phyloP scores from a whole-genome alignment of 2,113 vertebrate species.

The Eublepharis macularius region DNA sequence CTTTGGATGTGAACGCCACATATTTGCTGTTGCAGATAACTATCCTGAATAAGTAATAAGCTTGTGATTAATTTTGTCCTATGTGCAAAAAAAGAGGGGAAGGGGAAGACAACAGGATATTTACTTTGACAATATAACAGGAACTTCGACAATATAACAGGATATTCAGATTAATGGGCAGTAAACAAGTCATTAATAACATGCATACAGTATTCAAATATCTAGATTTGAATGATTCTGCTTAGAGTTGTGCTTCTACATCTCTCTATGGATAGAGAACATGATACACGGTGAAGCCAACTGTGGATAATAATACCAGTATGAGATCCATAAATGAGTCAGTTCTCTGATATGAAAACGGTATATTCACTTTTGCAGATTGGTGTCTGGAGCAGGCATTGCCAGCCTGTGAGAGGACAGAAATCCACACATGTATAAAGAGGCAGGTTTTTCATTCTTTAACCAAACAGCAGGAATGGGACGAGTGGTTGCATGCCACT shows the following conservation, averaged over 20 bases:
- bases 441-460: neutral
- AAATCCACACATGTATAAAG: neutral
- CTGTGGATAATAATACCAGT: neutral
- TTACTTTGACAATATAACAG: no score
- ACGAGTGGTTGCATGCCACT: slow-evolving; percentile 70
- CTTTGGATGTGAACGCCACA: neutral
- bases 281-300: neutral
- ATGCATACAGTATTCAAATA: neutral
- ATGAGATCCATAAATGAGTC: neutral
- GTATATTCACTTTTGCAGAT: neutral
- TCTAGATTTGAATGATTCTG: neutral
- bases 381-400: neutral
- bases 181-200: neutral
- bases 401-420: neutral
- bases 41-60: neutral
- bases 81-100: neutral
- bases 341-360: neutral
- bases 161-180: neutral
- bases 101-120: no score
- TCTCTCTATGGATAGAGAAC: neutral
- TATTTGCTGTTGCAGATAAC: neutral
- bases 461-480: slow-evolving; percentile 36
- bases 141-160: no score
- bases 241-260: neutral
- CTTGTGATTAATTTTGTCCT: neutral